Conservation (phyloP, 1,140 invertebrate species). For the Drosophila nikananu region DNA sequence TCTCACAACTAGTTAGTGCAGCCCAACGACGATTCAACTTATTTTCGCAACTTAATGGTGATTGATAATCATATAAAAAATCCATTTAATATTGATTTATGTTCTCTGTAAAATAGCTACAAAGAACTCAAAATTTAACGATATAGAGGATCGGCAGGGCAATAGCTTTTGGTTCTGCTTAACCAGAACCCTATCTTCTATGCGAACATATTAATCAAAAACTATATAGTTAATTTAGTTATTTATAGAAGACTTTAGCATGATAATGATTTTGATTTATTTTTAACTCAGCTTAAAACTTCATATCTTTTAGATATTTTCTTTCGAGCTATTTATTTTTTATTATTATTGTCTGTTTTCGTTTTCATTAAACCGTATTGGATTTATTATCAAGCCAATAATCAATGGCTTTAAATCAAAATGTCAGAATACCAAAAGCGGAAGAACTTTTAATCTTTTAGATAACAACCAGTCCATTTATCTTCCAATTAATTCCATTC, state of each 20-base stretch:
- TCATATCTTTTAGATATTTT: background rate
- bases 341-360: background rate
- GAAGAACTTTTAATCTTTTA: slow-evolving; percentile 27
- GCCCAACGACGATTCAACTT: slow-evolving; percentile 43
- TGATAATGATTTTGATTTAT: background rate
- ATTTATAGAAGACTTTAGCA: slow-evolving; percentile 20
- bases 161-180: background rate
- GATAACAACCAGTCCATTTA: slow-evolving; percentile 34
- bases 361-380: background rate
- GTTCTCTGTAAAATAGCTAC: slow-evolving; percentile 9
- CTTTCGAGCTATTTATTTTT: no score
- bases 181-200: slow-evolving; percentile 16
- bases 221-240: background rate
- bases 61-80: slow-evolving; percentile 57
- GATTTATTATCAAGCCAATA: slow-evolving; percentile 1
- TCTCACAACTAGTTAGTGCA: slow-evolving; percentile 53
- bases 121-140: slow-evolving; percentile 37
- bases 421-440: slow-evolving; percentile 13
- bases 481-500: slow-evolving; percentile 28
- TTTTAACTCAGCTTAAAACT: background rate
- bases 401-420: slow-evolving; percentile 12
- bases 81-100: slow-evolving; percentile 51
- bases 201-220: slow-evolving; percentile 14
- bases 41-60: slow-evolving; percentile 54
- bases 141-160: background rate